Conservation (phyloP, 2,888 invertebrate genomes). For the Theretra japonica region DNA sequence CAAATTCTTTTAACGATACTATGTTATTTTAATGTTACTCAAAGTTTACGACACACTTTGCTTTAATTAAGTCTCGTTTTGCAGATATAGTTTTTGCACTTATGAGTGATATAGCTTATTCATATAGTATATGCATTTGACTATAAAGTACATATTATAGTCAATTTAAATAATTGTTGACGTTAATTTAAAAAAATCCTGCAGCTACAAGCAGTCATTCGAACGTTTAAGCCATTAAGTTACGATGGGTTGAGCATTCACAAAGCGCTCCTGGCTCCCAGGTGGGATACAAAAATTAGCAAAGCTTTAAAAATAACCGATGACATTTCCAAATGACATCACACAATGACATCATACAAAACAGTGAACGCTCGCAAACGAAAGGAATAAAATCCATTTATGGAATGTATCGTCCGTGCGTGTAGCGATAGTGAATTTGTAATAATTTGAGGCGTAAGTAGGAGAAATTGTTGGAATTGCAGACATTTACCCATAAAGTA, state of each 20-base stretch:
- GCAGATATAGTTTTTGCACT: background rate
- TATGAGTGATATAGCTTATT: background rate
- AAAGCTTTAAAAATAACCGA: slow-evolving; percentile 42
- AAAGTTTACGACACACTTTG: slow-evolving; percentile 1
- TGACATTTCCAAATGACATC: slow-evolving; percentile 54
- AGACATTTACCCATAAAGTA: background rate
- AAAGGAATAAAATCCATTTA: slow-evolving; percentile 34
- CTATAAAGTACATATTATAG: slow-evolving; percentile 1
- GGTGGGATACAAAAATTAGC: slow-evolving; percentile 32
- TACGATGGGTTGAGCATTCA: background rate
- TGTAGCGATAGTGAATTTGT: background rate
- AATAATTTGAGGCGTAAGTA: background rate
- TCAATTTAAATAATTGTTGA: too few relatives aligned
- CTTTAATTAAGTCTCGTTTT: background rate
- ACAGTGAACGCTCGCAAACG: slow-evolving; percentile 30
- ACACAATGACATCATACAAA: slow-evolving; percentile 55
- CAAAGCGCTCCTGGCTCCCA: background rate
- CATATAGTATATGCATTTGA: background rate
- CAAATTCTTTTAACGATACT: slow-evolving; percentile 10
- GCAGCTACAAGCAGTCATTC: background rate
- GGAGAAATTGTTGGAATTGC: background rate
- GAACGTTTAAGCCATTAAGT: background rate
- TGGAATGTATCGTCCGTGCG: background rate
- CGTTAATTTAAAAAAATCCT: too few relatives aligned
- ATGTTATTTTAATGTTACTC: slow-evolving; percentile 24